Percentiles rank a stretch among this genome's conserved stretches.
Conservation (phyloP, 2,113 vertebrate genomes). For the Chaenocephalus aceratus region DNA sequence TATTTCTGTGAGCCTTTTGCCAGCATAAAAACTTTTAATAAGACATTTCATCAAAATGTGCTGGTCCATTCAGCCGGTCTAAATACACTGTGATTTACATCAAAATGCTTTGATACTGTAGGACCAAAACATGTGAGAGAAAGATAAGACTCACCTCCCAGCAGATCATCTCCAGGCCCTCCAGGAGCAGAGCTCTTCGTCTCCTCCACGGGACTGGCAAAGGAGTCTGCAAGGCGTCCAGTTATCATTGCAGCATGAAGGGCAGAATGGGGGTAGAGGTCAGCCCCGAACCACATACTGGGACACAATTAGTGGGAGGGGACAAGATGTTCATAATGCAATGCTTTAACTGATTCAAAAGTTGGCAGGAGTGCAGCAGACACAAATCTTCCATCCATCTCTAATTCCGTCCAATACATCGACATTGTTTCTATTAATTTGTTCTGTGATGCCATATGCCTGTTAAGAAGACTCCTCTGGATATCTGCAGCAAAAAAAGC, state of each 20-base stretch:
- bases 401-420: too few relatives aligned
- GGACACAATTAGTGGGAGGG: slow-evolving; percentile 52
- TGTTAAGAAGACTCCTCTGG: too few relatives aligned
- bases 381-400: too few relatives aligned
- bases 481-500: too few relatives aligned
- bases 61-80: not conserved
- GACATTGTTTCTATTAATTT: too few relatives aligned
- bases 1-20: slow-evolving; percentile 8
- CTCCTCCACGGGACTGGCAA: slow-evolving; percentile 88
- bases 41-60: not conserved
- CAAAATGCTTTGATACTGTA: too few relatives aligned
- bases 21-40: not conserved
- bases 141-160: slow-evolving; percentile 88
- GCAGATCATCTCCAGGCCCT: slow-evolving; percentile 91
- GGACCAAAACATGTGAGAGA: not conserved
- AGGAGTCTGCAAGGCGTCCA: slow-evolving; percentile 87
- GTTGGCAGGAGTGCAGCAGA: not conserved
- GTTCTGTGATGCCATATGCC: too few relatives aligned
- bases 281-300: slow-evolving; percentile 65
- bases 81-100: not conserved
- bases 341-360: not conserved
- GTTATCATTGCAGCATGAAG: slow-evolving; percentile 85
- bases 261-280: slow-evolving; percentile 73
- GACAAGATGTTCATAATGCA: slow-evolving; percentile 8
- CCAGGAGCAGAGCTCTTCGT: slow-evolving; percentile 86